Percentiles rank a stretch among this genome's conserved stretches.
Evolutionary conservation across 2,797 vertebrate genomes (phyloP).

Genomic region (Anabas testudineus): DNA sequence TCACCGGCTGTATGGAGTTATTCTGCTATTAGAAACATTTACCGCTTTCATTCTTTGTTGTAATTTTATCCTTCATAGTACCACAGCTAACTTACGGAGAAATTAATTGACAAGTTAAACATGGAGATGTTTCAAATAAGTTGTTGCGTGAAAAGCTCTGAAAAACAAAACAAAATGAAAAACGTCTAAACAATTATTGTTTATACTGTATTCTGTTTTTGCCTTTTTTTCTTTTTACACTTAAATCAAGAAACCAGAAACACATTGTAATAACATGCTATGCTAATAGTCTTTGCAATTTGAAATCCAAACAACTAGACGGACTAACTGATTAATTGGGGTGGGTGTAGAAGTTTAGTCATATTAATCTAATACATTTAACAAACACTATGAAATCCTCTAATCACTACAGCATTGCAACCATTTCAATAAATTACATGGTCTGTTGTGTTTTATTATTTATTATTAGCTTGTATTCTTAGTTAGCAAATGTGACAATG

Average conservation of each 20-base stretch:
- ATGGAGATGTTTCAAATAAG: conserved; percentile 61
- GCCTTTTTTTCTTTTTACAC: neutral
- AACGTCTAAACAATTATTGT: conserved; percentile 52
- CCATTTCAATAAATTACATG: conserved; percentile 53
- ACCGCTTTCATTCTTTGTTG: conserved; percentile 52
- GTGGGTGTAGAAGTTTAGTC: conserved; percentile 32
- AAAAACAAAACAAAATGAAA: conserved; percentile 59
- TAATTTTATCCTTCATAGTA: conserved; percentile 50
- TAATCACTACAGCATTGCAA: conserved; percentile 48
- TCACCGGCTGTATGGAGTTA: conserved; percentile 42
- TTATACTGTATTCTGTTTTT: conserved; percentile 45
- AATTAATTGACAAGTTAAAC: conserved; percentile 55
- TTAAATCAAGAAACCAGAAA: conserved; percentile 5
- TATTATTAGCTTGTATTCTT: conserved; percentile 25
- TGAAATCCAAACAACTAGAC: conserved; percentile 37
- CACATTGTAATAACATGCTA: neutral
- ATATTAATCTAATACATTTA: conserved; percentile 56
- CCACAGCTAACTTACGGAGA: conserved; percentile 48
- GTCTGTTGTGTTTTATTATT: conserved; percentile 57
- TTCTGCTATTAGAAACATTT: conserved; percentile 46
- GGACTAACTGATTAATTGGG: conserved; percentile 47
- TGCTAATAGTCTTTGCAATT: neutral
- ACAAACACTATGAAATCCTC: conserved; percentile 37
- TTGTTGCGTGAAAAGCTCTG: conserved; percentile 60
- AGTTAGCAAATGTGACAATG: conserved; percentile 44